A percentile compares a stretch with the other conserved stretches of the same genome.
Evolutionary conservation across 2,888 invertebrate genomes (phyloP).

Genomic region (Apamea monoglypha): DNA sequence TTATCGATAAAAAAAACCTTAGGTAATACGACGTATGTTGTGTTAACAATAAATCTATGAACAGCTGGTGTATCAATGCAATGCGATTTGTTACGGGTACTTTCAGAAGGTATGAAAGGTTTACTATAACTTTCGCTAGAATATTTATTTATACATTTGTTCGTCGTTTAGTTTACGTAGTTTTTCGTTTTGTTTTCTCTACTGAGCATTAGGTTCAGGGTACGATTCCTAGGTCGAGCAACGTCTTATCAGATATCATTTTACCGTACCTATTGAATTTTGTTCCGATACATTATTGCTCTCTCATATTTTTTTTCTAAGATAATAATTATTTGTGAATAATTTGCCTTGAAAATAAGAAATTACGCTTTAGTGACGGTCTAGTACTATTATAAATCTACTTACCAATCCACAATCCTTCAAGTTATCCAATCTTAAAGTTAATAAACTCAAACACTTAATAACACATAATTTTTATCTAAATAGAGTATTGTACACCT

Average conservation of each 20-base stretch:
- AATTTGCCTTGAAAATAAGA: not conserved
- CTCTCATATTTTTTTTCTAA: too few species aligned
- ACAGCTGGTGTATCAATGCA: conserved; percentile 1
- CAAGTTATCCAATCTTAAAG: not conserved
- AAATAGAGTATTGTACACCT: conserved; percentile 50
- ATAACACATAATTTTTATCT: conserved; percentile 34
- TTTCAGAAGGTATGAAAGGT: not conserved
- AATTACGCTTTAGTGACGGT: not conserved
- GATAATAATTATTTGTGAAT: not conserved
- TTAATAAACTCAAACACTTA: conserved; percentile 22
- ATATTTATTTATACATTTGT: not conserved
- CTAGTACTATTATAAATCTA: conserved; percentile 5
- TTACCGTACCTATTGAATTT: not conserved
- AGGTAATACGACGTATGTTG: not conserved
- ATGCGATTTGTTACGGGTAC: conserved; percentile 6
- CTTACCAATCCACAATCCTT: not conserved
- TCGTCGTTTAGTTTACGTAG: not conserved
- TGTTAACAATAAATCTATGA: conserved; percentile 24
- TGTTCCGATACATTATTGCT: not conserved
- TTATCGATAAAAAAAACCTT: conserved; percentile 21
- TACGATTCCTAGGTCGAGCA: not conserved
- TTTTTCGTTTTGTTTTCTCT: not conserved
- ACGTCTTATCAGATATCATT: not conserved
- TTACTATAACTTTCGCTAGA: not conserved
- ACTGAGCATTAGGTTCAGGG: not conserved